Evolutionary conservation across 2,113 vertebrate species (phyloP), one percentile per base, ranked within the genome.

Genomic region (Nesoenas mayeri): DNA sequence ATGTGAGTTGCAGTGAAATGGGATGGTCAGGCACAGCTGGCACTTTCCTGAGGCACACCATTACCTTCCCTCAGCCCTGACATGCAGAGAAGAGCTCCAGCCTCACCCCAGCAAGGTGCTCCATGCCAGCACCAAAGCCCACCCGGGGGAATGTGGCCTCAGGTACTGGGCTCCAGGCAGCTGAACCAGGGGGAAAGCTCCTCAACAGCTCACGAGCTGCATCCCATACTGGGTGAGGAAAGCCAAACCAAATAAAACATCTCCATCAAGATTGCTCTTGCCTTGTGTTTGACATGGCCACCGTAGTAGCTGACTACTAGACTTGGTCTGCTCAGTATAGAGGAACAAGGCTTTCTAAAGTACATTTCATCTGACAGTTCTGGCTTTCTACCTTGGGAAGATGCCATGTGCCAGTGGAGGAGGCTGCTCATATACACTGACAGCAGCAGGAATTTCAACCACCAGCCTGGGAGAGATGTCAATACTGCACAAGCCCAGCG

Each of bases 311-410:
- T 2, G 17, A 21, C 11, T 2, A 1, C 26, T 19, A 73, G 34
- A 48, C 15, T 38, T 3, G 6, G 31, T 61, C 72, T 74, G 12
- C 34, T 48, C 47, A 34, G 14, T 6, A 21, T 0, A 53, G 22
- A 93, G 9, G n/a, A 84, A 70, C 2, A 26, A 66, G 64, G 7
- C 77, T 61, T 34, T 84, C 56, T 80, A 36, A 10, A 80, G 40
- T 32, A 34, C 0, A 0, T 50, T 80, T 58, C 15, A 54, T 11
- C 40, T 47, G 24, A 34, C 9, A 50, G 6, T 50, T 89, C 53
- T 44, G 47, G n/a, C 10, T 44, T 66, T 80, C 60, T 58, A 0
- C 9, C 31, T 6, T 12, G 21, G 51, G 72, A 73, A 53, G 50
- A 38, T 10, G 22, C 13, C 13, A 38, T 48, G 34, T 57, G 58